These are phyloP conservation scores for Ascaphus truei DNA, from an alignment of 2,113 vertebrate genomes.

Conservation along the genomic window DNA sequence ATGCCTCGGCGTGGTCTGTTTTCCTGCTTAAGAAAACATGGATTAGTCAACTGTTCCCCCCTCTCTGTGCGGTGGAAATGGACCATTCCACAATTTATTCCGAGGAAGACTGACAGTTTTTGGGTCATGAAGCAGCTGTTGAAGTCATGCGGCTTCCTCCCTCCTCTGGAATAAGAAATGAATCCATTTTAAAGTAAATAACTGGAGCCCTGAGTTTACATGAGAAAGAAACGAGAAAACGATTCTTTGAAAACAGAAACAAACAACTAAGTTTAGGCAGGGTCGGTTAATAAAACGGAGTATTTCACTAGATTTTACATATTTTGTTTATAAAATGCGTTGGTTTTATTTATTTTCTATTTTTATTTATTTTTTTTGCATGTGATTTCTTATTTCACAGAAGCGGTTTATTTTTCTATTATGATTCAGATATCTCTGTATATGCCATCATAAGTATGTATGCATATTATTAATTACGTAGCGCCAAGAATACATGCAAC, in stretches of 20 bases:
- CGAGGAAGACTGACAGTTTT: constrained; percentile 88
- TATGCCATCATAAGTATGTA: background rate
- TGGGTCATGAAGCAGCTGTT: constrained; percentile 87
- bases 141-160: constrained; percentile 73
- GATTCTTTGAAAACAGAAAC: constrained; percentile 27
- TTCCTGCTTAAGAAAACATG: background rate
- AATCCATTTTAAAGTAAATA: constrained; percentile 83
- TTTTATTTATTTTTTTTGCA: too few species aligned
- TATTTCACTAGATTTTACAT: background rate
- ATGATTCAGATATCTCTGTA: background rate
- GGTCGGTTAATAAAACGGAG: background rate
- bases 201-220: constrained; percentile 66
- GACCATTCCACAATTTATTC: constrained; percentile 82
- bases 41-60: background rate
- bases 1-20: background rate
- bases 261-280: constrained; percentile 29
- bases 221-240: constrained; percentile 46
- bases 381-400: background rate
- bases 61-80: constrained; percentile 53
- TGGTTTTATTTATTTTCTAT: too few species aligned
- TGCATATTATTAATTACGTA: too few species aligned
- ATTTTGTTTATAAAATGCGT: background rate
- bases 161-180: constrained; percentile 80
- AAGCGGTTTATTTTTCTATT: background rate
- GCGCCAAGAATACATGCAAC: too few species aligned